Conservation (phyloP, 2,113 vertebrate species). For the Bubo scandiacus region DNA sequence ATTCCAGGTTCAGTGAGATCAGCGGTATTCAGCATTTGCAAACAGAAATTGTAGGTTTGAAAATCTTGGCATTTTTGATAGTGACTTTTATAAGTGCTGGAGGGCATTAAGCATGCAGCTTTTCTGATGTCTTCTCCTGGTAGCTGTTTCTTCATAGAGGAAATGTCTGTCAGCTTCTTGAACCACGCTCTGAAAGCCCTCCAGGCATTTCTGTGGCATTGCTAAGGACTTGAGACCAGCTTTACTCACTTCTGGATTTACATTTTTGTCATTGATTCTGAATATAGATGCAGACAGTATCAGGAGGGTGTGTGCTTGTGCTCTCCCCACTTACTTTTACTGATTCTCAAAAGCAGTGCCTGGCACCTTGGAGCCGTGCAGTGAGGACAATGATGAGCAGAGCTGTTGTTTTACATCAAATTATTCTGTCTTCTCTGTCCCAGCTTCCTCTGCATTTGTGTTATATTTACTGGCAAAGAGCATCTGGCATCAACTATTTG, state of each 20-base stretch:
- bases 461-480: background rate
- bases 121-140: background rate
- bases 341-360: background rate
- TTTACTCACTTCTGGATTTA: background rate
- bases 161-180: background rate
- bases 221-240: background rate
- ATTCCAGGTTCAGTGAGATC: background rate
- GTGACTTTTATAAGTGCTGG: background rate
- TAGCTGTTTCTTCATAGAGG: background rate
- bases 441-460: background rate
- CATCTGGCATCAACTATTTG: background rate
- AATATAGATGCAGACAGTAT: background rate
- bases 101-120: background rate
- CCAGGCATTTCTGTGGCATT: background rate
- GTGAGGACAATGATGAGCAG: background rate
- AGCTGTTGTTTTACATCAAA: background rate
- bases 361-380: background rate
- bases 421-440: background rate
- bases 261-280: background rate
- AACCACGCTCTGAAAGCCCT: background rate
- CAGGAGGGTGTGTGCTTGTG: background rate
- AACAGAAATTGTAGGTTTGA: background rate
- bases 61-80: background rate
- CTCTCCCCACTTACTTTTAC: background rate
- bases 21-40: background rate